Evolutionary conservation across 2,888 invertebrate species (phyloP), one percentile per base, ranked within the genome.

Genomic region (Hybos culiciformis): DNA sequence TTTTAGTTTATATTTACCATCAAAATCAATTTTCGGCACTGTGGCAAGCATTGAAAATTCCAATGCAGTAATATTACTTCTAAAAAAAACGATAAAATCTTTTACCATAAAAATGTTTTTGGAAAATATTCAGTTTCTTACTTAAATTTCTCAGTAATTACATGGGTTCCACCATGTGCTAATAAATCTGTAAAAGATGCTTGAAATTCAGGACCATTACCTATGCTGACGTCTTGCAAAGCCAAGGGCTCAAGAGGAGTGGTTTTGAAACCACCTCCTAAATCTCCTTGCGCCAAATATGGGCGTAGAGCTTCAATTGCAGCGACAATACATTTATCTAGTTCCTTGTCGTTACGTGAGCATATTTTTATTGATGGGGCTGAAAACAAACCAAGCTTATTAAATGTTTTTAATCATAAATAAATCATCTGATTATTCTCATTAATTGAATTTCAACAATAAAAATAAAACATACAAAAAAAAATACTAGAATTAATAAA

Each of bases 151-250:
- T 65, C 62, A 20, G 67, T 64, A 12, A 56, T 53, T 42, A 66
- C 67, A 47, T 62, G 57, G 43, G 66, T 67, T 36, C 67, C 67
- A 5, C 66, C 66, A 1, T 46, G 53, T 1, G 63, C 65, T 44
- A 56, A 46, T 18, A 66, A 55, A 7, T 63, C 57, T 23, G 57
- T 59, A 32, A 66, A 66, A 1, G 56, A 52, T 1, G 66, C 66
- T 45, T 57, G 54, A 44, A 66, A 67, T 37, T 65, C 63, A 29
- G 54, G 54, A 17, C 63, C 60, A 15, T 59, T 51, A 1, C 59
- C 57, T 51, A 66, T 56, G 37, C 61, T 57, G 21, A 66, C 65
- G 45, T 62, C 61, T 21, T 64, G 63, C 41, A 66, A 47, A 15
- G 50, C 41, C 37, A 66, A 47, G 1, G 66, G 66, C 42, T 66